These are phyloP conservation scores for Ceratosolen solmsi DNA, from an alignment of 1,140 invertebrate genomes.

Conservation along the genomic window DNA sequence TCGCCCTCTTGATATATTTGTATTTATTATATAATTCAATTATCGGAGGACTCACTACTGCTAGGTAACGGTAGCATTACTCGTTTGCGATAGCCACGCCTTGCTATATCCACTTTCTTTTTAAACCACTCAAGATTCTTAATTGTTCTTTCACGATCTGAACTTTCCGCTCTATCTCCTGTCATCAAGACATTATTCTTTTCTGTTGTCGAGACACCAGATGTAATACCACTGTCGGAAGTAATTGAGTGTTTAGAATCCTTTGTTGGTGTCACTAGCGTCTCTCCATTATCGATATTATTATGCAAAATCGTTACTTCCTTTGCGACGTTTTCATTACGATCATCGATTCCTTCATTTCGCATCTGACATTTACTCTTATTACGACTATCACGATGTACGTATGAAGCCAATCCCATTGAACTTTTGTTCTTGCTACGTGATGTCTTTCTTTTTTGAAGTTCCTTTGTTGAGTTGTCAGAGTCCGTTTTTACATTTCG, in stretches of 20 bases:
- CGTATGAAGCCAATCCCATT: background rate
- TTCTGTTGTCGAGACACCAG: conserved; percentile 62
- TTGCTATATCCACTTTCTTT: conserved; percentile 63
- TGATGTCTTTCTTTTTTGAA: conserved; percentile 50
- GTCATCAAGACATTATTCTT: conserved; percentile 55
- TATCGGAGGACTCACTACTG: conserved; percentile 65
- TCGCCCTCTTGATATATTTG: background rate
- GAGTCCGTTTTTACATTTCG: conserved; percentile 58
- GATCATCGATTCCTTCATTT: conserved; percentile 1
- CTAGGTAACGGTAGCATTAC: conserved; percentile 53
- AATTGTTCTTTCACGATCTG: conserved; percentile 61
- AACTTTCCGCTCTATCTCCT: conserved; percentile 56
- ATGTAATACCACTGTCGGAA: conserved; percentile 67
- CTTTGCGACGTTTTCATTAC: conserved; percentile 13
- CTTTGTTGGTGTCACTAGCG: conserved; percentile 57
- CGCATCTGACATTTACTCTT: conserved; percentile 56
- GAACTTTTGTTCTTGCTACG: conserved; percentile 56
- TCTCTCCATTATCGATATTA: background rate
- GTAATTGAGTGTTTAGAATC: conserved; percentile 54
- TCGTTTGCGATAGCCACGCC: conserved; percentile 64
- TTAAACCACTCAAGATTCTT: conserved; percentile 62
- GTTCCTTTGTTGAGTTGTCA: conserved; percentile 53
- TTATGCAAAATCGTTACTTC: background rate
- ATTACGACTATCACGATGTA: background rate
- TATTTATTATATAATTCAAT: conserved; percentile 41